Percentiles rank a stretch among this genome's conserved stretches.
Conservation (phyloP, 2,888 invertebrate species). For the Cephus pulcher region DNA sequence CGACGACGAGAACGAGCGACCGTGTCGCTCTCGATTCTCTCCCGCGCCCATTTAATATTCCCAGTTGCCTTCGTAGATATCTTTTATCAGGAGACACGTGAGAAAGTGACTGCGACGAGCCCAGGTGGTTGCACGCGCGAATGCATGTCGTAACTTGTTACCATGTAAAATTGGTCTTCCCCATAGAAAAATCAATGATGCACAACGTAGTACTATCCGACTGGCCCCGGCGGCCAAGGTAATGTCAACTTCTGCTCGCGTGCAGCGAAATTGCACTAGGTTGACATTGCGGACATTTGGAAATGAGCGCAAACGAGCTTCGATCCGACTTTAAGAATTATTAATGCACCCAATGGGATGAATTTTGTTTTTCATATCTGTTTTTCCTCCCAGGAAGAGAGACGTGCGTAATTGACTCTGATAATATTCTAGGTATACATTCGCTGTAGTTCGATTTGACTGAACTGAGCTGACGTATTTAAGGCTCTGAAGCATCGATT, state of each 20-base stretch:
- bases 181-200: constrained; percentile 6
- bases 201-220: not conserved
- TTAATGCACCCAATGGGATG: no score
- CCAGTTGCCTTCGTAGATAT: not conserved
- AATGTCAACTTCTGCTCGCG: not conserved
- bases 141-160: not conserved
- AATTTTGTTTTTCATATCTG: no score
- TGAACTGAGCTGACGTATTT: no score
- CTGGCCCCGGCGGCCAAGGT: constrained; percentile 1
- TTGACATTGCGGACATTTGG: constrained; percentile 9
- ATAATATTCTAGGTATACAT: no score
- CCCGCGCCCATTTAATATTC: not conserved
- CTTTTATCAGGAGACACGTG: not conserved
- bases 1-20: not conserved
- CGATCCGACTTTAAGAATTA: constrained; percentile 10
- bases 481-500: no score
- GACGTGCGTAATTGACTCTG: no score
- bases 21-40: not conserved
- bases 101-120: not conserved
- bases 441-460: no score
- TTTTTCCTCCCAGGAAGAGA: no score
- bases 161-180: not conserved
- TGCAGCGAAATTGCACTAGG: not conserved
- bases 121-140: not conserved
- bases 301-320: constrained; percentile 7